Evolutionary conservation across 2,888 invertebrate species (phyloP), one percentile per base, ranked within the genome.

Genomic region (Caenorhabditis sp.): DNA sequence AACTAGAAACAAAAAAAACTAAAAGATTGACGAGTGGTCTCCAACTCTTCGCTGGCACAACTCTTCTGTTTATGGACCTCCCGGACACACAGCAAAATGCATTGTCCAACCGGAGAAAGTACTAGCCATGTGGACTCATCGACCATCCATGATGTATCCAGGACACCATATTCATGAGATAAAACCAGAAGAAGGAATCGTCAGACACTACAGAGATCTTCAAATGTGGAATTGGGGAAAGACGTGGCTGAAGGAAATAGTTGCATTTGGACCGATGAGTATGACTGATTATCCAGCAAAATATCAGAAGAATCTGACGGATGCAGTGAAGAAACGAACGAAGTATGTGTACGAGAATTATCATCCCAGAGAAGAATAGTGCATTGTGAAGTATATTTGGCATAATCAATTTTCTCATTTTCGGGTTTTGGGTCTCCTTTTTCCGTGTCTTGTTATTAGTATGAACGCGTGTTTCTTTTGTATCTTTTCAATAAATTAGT

Each of bases 11-110:
- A 38, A 49, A 59, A 8, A 19, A 59, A 26, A 6, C 16, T 28
- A 64, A 6, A 35, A 72, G 80, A 73, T 74, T 16, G 80, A 73
- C 28, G 73, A 80, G 28, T 84, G 84, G 84, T 59, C 68, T 14
- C 80, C 84, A 26, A 84, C 84, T 5, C 80, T 76, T 22, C 76
- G 84, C 2, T 84, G 75, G 75, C 74, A 74, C 49, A 84, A 84
- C 24, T 73, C 80, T 19, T 73, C 76, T 7, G 64, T 19, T 5
- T 51, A 56, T 22, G 84, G 80, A 7, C 80, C 80, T 6, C 80
- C 75, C 5, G 80, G 76, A 5, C 84, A 84, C 66, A 84, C 84
- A 1, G 80, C 54, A n/a, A 84, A 84, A 56, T 70, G 63, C 22
- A 80, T 84, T n/a, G 58, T 80, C 10, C 54, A 47, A 24, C 75